Percentiles rank a stretch among this genome's conserved stretches.
Evolutionary conservation across 1,140 invertebrate genomes (phyloP).

Genomic region (Tetranychus urticae): DNA sequence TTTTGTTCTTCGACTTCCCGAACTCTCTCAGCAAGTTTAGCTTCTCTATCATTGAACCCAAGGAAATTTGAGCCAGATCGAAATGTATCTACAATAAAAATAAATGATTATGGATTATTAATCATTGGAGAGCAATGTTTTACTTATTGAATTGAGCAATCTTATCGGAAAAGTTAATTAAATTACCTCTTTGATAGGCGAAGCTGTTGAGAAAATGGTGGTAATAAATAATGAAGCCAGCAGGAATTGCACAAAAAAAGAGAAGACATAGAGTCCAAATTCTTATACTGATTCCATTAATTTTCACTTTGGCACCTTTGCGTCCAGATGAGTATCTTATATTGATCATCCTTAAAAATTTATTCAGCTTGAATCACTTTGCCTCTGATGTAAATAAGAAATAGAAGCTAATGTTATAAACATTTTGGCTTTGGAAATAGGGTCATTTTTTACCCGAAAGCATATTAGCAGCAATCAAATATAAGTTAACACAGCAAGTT

Average conservation of each 20-base stretch:
- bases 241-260: not conserved
- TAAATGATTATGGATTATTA: no score
- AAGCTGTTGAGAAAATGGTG: not conserved
- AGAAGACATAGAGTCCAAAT: not conserved
- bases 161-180: not conserved
- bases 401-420: no score
- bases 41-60: conserved; percentile 23
- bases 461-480: no score
- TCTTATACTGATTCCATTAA: not conserved
- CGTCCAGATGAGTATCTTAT: not conserved
- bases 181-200: not conserved
- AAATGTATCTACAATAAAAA: not conserved
- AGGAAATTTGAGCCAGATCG: conserved; percentile 18
- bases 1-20: conserved; percentile 30
- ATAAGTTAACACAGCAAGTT: no score
- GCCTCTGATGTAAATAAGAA: no score
- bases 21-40: conserved; percentile 24
- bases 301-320: not conserved
- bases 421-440: no score
- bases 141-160: no score
- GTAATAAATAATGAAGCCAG: not conserved
- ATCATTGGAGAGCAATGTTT: no score
- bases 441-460: no score
- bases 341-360: not conserved
- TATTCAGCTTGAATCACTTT: no score